A percentile compares a stretch with the other conserved stretches of the same genome.
phyloP scores from a whole-genome alignment of 2,888 invertebrate species.

The Cyaniris semiargus region DNA sequence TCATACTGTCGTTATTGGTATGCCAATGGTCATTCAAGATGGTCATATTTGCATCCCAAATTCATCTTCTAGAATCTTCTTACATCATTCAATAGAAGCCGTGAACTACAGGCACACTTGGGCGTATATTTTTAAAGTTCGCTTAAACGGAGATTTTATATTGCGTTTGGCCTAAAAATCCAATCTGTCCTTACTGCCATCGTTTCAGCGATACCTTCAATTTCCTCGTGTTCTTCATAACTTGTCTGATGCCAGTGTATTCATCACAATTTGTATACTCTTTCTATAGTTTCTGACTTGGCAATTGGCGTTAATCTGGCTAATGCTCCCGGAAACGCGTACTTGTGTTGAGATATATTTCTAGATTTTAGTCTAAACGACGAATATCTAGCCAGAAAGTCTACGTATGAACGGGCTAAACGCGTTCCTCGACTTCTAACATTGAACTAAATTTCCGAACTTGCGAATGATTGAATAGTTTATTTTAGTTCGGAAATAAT shows the following conservation, averaged over 20 bases:
- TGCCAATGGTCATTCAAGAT: background rate
- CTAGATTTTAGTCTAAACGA: background rate
- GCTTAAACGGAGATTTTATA: background rate
- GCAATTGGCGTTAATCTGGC: background rate
- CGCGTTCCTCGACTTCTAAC: slow-evolving; percentile 16
- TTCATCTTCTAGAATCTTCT: background rate
- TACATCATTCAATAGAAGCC: background rate
- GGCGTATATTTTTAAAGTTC: background rate
- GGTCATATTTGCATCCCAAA: background rate
- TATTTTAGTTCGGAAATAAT: slow-evolving; percentile 22
- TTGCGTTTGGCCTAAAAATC: background rate
- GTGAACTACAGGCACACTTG: background rate
- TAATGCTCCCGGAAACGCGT: background rate
- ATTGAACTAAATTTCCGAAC: slow-evolving; percentile 13
- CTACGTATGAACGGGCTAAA: background rate
- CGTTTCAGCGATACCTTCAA: background rate
- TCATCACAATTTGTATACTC: background rate
- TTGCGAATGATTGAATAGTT: slow-evolving; percentile 22
- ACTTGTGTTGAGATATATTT: background rate
- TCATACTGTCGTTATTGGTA: background rate
- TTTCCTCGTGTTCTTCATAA: background rate
- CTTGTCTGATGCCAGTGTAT: background rate
- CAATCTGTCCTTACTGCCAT: background rate
- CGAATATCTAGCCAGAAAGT: background rate
- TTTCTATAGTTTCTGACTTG: background rate